Evolutionary conservation across 2,113 vertebrate species (phyloP).

Genomic region (Muntiacus reevesi): DNA sequence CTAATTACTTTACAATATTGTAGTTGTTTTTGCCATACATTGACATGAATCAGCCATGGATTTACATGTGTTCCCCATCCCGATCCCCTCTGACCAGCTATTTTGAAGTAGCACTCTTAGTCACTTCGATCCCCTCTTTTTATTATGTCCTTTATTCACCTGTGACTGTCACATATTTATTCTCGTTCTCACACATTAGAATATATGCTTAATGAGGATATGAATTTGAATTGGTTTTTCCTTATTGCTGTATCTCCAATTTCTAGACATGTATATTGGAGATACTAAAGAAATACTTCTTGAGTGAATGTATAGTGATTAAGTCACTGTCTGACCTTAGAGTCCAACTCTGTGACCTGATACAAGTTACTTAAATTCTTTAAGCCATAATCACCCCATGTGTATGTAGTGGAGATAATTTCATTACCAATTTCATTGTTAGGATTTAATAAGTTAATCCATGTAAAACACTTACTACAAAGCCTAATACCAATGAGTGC

Average conservation of each 20-base stretch:
- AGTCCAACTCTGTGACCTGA: constrained; percentile 11
- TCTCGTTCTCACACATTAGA: not conserved
- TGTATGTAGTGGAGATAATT: not conserved
- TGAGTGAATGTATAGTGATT: not conserved
- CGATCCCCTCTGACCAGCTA: not conserved
- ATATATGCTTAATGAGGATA: not conserved
- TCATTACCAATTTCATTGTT: not conserved
- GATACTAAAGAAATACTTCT: not conserved
- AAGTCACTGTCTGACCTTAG: not conserved
- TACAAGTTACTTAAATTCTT: not conserved
- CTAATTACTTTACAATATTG: too few relatives aligned
- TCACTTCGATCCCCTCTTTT: not conserved
- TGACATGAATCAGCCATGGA: too few relatives aligned
- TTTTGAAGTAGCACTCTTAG: not conserved
- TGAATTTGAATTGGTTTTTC: constrained; percentile 31
- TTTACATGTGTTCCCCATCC: too few relatives aligned
- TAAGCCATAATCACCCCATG: not conserved
- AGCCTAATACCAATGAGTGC: not conserved
- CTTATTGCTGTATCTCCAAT: not conserved
- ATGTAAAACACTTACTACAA: not conserved
- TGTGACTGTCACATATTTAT: not conserved
- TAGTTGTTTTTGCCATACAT: too few relatives aligned
- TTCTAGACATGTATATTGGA: constrained; percentile 10
- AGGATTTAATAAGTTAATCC: constrained; percentile 4
- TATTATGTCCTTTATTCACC: not conserved